Base-by-base conservation (phyloP, 2,888 invertebrate species). In the Eulithis prunata region DNA sequence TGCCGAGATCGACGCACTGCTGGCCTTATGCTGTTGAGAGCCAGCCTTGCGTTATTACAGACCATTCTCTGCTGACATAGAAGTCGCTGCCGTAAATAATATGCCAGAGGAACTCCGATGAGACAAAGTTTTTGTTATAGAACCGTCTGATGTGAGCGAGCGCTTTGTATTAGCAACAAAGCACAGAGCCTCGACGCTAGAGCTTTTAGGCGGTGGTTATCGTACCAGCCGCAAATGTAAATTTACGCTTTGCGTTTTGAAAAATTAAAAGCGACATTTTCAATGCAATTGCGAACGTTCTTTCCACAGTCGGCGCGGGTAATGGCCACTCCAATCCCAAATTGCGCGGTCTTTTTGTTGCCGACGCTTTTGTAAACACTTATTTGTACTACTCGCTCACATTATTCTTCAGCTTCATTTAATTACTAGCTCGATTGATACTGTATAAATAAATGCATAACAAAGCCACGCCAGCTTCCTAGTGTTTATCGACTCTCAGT, bases 201-300 rank as follows among this genome's bases (percentile, higher is more conserved):
- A 79, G 91, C 90, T 91, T 91, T 91, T 90, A 90, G 90, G 87
- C 87, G 82, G 86, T 84, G 86, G 88, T 87, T 89, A 86, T 87
- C 85, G 84, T 87, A 79, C 85, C 85, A 80, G 75, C 85, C 85
- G 79, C 90, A 90, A 89, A 90, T 85, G 86, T 81, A 83, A 90
- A 90, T 89, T 90, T 89, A 87, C 86, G 86, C 88, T 91, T 89
- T 89, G 88, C 86, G 88, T 89, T 91, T 89, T 82, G 87, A 89
- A 89, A 91, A 91, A 90, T 90, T 90, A 90, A 91, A 91, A 90
- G 88, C 89, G 85, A 88, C 90, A 86, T 88, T 91, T 88, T 86
- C 84, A 88, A 90, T 90, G 90, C 87, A 86, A 90, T 90, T 88
- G 85, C 85, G 80, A 89, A 79, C 85, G 86, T 86, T 89, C 87